Base-by-base conservation (phyloP, 2,888 invertebrate species). In the Sarcophaga subvicina region DNA sequence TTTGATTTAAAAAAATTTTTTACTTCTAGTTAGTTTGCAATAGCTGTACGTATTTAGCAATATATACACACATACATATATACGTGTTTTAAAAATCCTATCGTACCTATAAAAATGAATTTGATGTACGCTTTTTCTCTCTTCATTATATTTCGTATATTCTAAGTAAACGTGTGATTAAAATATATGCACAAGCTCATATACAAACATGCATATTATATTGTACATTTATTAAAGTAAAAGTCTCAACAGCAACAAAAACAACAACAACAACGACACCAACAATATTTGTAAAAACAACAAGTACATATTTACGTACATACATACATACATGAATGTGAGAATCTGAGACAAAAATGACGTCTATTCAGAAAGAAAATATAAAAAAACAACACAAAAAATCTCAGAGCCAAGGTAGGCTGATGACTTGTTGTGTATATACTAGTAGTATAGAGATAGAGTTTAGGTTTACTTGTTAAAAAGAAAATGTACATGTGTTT, bases 371-470 rank as follows among this genome's bases (percentile, higher is more conserved):
- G 25, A 64, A 47, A 64, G 66, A 71, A 27, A 72, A 82, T 59
- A 60, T 27, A 66, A 79, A 75, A 62, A 25, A 27, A 25, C 10
- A 27, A 45, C 20, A 73, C 37, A 63, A 60, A 69, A 80, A 87
- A 80, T 84, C 88, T 84, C 88, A 83, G 88, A 88, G 90, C 91
- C 89, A 90, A 91, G 91, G 90, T 89, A 90, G 90, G 89, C 90
- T 88, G 89, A 87, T 87, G 72, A 86, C 86, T 82, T 86, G 80
- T 84, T 83, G 76, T 83, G 69, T 86, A 70, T 82, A 77, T 67
- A 63, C 20, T 20, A 27, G 71, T 12, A 72, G 49, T 72, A 64
- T 62, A 82, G 66, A 22, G 66, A 62, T 62, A 62, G 59, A 77
- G 81, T 79, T 77, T 77, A 72, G 87, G 66, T 82, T 84, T 79